These are phyloP conservation scores for Drosophila eohydei DNA, from an alignment of 2,888 invertebrate species.

Conservation along the genomic window DNA sequence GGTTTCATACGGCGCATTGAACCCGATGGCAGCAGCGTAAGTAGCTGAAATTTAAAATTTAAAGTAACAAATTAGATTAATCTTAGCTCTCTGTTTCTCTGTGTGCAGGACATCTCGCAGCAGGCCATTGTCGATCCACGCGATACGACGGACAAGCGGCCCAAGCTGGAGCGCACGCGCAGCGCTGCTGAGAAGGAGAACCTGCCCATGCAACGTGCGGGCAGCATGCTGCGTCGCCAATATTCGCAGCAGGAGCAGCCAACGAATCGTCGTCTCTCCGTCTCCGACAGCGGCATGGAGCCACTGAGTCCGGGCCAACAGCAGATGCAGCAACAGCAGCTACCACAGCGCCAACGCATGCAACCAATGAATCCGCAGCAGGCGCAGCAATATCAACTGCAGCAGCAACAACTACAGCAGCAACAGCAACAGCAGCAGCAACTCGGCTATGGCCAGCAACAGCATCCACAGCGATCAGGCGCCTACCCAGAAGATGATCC, in stretches of 20 bases:
- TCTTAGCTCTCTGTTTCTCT: not conserved
- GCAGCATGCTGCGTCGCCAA: constrained; percentile 91
- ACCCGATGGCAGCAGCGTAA: constrained; percentile 86
- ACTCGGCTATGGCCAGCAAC: constrained; percentile 86
- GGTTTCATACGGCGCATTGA: constrained; percentile 90
- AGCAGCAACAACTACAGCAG: constrained; percentile 56
- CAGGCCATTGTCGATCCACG: constrained; percentile 86
- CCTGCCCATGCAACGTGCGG: constrained; percentile 90
- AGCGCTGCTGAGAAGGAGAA: constrained; percentile 95
- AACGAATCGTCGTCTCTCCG: constrained; percentile 87
- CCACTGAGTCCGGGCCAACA: constrained; percentile 82
- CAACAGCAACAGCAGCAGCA: constrained; percentile 76
- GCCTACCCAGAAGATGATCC: constrained; percentile 88
- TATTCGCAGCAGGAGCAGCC: constrained; percentile 92
- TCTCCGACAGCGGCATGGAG: constrained; percentile 86
- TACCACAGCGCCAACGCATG: constrained; percentile 80
- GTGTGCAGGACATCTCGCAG: constrained; percentile 78
- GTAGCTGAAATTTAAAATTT: constrained; percentile 40
- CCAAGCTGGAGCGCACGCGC: constrained; percentile 93
- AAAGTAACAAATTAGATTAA: not conserved
- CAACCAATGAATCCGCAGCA: constrained; percentile 74
- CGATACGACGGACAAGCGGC: constrained; percentile 90
- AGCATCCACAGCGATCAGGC: constrained; percentile 62
- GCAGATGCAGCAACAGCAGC: constrained; percentile 73
- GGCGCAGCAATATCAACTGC: constrained; percentile 67